phyloP scores from a whole-genome alignment of 1,140 invertebrate genomes.

The Anoplolepis gracilipes region DNA sequence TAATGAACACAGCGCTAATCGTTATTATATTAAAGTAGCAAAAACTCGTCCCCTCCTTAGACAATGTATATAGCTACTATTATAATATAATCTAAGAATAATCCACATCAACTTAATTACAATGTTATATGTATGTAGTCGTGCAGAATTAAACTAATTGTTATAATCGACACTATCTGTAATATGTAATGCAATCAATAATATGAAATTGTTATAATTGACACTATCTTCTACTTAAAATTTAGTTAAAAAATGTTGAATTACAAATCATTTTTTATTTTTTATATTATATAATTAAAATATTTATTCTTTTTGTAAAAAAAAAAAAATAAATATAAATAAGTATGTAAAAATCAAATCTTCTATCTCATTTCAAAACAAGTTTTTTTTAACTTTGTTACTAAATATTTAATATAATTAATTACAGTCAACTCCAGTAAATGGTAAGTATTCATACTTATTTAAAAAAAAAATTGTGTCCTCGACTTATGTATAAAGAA shows the following conservation, averaged over 20 bases:
- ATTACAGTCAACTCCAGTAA: not conserved
- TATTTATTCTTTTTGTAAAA: not conserved
- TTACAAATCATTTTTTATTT: not conserved
- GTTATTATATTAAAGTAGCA: slow-evolving; percentile 3
- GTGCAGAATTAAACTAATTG: not conserved
- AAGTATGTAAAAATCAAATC: not conserved
- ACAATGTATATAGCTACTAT: not conserved
- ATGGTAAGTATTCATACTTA: not conserved
- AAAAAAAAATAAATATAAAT: not conserved
- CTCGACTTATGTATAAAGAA: not conserved
- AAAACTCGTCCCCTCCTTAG: too few relatives aligned
- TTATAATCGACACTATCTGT: not conserved
- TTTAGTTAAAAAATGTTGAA: not conserved
- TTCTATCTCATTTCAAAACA: not conserved
- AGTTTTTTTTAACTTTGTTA: not conserved
- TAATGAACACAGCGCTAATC: not conserved
- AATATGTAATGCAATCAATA: too few relatives aligned
- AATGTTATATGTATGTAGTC: not conserved
- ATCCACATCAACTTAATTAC: not conserved
- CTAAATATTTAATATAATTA: slow-evolving; percentile 4
- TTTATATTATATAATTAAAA: not conserved
- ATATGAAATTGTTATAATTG: not conserved
- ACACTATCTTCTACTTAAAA: not conserved
- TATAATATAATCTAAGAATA: not conserved
- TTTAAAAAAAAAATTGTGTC: not conserved